Conservation (phyloP, 2,888 invertebrate genomes). For the Lingula anatina region DNA sequence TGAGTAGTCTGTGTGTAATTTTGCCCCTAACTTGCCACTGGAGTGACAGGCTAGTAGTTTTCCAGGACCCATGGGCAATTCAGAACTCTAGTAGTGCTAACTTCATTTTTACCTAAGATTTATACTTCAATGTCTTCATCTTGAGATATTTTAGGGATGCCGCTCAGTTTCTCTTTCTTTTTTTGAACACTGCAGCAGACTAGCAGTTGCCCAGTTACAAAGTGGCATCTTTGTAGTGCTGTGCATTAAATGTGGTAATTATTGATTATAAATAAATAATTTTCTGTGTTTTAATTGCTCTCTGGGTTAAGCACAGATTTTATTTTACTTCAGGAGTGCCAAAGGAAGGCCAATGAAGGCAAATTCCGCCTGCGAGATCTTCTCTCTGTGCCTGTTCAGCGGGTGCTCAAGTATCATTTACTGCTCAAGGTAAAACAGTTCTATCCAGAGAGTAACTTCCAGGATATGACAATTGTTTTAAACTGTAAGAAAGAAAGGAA, state of each 20-base stretch:
- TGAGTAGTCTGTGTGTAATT: conserved; percentile 9
- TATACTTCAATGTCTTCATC: too few species aligned
- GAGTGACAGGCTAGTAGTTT: background rate
- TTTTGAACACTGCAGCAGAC: background rate
- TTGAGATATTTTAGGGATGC: background rate
- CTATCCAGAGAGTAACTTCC: too few species aligned
- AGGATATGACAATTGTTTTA: too few species aligned
- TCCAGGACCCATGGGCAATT: background rate
- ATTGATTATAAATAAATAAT: too few species aligned
- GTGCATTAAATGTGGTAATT: too few species aligned
- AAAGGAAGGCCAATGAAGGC: conserved; percentile 88
- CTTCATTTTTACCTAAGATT: too few species aligned
- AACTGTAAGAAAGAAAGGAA: too few species aligned
- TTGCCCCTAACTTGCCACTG: background rate
- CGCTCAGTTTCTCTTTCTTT: background rate
- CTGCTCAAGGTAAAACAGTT: conserved; percentile 70
- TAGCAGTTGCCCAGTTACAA: too few species aligned
- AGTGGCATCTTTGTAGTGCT: too few species aligned
- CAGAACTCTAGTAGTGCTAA: background rate
- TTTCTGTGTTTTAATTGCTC: too few species aligned
- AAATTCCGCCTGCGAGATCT: conserved; percentile 92
- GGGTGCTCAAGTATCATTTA: conserved; percentile 94
- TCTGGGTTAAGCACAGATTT: too few species aligned
- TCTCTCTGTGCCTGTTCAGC: conserved; percentile 95
- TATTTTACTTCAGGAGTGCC: conserved; percentile 91